A percentile compares a stretch with the other conserved stretches of the same genome.
phyloP scores from a whole-genome alignment of 2,797 vertebrate species.

The Neosilurus hyrtlii region DNA sequence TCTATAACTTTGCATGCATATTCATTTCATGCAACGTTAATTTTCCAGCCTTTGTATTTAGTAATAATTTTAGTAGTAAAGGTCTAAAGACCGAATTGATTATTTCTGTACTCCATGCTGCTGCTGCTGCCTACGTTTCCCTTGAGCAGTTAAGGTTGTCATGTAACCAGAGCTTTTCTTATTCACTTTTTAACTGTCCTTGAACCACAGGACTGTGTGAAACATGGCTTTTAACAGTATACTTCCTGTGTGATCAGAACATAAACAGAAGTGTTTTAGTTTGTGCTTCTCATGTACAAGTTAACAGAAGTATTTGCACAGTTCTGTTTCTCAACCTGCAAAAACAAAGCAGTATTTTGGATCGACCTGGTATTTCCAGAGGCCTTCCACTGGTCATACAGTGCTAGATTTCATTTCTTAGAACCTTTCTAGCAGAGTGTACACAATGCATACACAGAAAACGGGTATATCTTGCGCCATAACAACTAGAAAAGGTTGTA shows the following conservation, averaged over 20 bases:
- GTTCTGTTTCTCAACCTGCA: not conserved
- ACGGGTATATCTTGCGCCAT: not conserved
- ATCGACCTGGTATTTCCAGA: not conserved
- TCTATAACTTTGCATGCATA: conserved; percentile 13
- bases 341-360: not conserved
- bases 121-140: not conserved
- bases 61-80: not conserved
- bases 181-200: not conserved
- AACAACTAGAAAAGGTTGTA: not conserved
- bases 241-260: not conserved
- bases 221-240: not conserved
- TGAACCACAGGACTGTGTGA: not conserved
- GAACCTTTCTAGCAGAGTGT: not conserved
- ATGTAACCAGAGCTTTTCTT: not conserved
- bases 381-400: not conserved
- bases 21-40: not conserved
- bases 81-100: not conserved
- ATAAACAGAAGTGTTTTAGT: not conserved
- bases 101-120: not conserved
- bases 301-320: not conserved
- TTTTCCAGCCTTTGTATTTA: not conserved
- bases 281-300: no score
- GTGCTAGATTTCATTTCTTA: not conserved
- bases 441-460: not conserved
- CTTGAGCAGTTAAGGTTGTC: no score